Base-by-base conservation (phyloP, 2,888 invertebrate genomes). In the Cantharis lateralis region DNA sequence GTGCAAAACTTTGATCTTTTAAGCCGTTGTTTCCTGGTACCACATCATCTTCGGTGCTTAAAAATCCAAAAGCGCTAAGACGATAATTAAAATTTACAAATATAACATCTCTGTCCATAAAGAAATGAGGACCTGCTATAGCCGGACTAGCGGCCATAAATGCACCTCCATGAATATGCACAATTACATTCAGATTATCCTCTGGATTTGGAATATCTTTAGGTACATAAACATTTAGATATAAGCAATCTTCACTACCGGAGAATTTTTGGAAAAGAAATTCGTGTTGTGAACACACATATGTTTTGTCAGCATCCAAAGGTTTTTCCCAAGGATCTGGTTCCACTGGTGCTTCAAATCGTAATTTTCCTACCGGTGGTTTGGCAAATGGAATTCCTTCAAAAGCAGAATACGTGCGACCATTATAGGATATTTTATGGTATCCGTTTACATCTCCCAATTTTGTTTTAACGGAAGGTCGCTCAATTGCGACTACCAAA, bases 1-100 rank as follows among this genome's bases (percentile, higher is more conserved):
- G 85, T 0, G 93, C 93, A 80, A 92, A 13, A 87, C 88, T 89
- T 87, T 94, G 94, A 88, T 94, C 94, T 83, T 94, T 94, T 32
- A 72, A 18, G 3, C 72, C 72, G 11, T 16, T 66, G 61, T 72
- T 72, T 15, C 72, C 72, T 0, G 66, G n/a, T 10, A 32, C 66
- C 1, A 28, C 48, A 10, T 72, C 16, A 61, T 72, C 72, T 61
- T 68, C 61, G 1, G 72, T 72, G 24, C 68, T 72, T 61, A 72
- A 68, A 64, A 72, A 72, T n/a, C 72, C 72, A 1, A 72, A 11
- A 15, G 63, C 26, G 10, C 72, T 69, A 18, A 76, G 4, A 15
- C 76, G 66, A 62, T 73, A 72, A 69, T 73, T 72, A 0, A 73
- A 11, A 26, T 20, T 73, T 2, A 76, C 73, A 15, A 15, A 69